Percentiles rank a stretch among this genome's conserved stretches.
Evolutionary conservation across 2,888 invertebrate species (phyloP).

Genomic region (Muscina levida): DNA sequence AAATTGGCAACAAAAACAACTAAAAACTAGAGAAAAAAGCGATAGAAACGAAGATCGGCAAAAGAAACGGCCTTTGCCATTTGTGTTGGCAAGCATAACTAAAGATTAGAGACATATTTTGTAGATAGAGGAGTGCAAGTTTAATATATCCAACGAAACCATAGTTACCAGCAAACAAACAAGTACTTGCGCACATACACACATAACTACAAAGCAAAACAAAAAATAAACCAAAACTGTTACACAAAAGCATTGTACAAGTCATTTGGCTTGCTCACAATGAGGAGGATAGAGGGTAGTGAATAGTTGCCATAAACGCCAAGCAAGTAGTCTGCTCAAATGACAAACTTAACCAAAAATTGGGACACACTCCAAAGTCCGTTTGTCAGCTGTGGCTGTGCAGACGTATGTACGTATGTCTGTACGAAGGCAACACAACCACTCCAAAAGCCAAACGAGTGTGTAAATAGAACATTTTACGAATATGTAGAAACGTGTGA

Average conservation of each 20-base stretch:
- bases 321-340: background rate
- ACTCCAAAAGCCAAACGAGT: background rate
- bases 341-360: constrained; percentile 11
- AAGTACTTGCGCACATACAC: background rate
- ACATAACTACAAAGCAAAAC: background rate
- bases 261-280: constrained; percentile 1
- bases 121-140: background rate
- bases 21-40: background rate
- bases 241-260: too few relatives aligned
- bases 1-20: constrained; percentile 6
- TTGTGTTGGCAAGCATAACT: constrained; percentile 35
- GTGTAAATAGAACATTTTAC: background rate
- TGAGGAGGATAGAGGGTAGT: background rate
- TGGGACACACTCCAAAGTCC: background rate
- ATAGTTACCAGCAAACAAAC: constrained; percentile 4
- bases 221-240: too few relatives aligned
- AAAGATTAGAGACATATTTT: constrained; percentile 34
- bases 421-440: background rate
- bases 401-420: background rate
- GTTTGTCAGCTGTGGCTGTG: background rate
- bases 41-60: constrained; percentile 15
- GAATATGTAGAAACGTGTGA: background rate
- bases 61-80: constrained; percentile 31
- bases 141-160: background rate
- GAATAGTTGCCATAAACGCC: background rate